Conservation (phyloP, 2,113 vertebrate species). For the Brienomyrus longianalis region DNA sequence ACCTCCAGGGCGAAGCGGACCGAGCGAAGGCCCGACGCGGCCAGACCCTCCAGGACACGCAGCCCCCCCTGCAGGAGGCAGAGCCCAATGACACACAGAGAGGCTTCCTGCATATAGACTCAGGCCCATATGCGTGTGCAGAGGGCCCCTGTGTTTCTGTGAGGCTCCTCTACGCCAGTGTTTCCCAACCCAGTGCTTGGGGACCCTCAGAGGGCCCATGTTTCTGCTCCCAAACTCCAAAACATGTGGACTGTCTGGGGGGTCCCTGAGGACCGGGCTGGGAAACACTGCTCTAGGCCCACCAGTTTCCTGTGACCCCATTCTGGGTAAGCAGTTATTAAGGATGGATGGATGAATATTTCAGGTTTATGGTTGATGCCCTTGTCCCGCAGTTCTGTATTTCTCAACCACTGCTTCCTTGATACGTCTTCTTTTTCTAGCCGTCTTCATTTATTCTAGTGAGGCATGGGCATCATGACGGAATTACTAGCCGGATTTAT, state of each 20-base stretch:
- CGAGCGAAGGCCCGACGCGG: conserved; percentile 82
- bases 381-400: background rate
- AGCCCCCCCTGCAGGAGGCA: conserved; percentile 59
- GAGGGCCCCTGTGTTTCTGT: background rate
- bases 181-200: background rate
- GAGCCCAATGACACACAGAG: background rate
- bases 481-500: background rate
- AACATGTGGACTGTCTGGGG: background rate
- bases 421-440: background rate
- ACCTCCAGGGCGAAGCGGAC: conserved; percentile 83
- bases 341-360: background rate
- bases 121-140: background rate
- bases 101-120: background rate
- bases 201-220: no score
- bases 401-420: background rate
- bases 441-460: background rate
- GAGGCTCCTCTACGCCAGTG: background rate
- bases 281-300: background rate
- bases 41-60: conserved; percentile 76
- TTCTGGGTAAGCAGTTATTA: background rate
- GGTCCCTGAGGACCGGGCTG: no score
- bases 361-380: background rate
- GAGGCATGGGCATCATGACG: background rate
- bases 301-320: background rate
- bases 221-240: background rate